A percentile compares a stretch with the other conserved stretches of the same genome.
phyloP scores from a whole-genome alignment of 2,888 invertebrate species.

The Synanthedon vespiformis region DNA sequence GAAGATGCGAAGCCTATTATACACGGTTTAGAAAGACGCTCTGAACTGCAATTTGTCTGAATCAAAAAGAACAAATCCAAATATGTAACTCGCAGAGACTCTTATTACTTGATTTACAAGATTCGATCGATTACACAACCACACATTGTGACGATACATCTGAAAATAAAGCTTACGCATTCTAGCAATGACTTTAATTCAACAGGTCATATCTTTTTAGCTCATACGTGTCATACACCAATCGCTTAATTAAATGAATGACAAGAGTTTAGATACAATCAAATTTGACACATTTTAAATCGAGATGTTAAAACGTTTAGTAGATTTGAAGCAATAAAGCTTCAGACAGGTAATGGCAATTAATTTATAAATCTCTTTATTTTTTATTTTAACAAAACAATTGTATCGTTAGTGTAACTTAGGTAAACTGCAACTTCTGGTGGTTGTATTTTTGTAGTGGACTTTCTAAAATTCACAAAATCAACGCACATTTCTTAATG shows the following conservation, averaged over 20 bases:
- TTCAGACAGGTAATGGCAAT: too few species aligned
- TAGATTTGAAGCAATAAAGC: too few species aligned
- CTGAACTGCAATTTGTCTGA: constrained; percentile 53
- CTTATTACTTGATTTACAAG: constrained; percentile 8
- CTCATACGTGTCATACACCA: background rate
- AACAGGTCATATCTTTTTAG: constrained; percentile 3
- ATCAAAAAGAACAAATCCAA: constrained; percentile 25
- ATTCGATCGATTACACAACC: constrained; percentile 7
- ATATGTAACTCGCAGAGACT: background rate
- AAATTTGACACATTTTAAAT: background rate
- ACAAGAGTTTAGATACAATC: background rate
- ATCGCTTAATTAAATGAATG: background rate
- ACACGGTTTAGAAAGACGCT: constrained; percentile 55
- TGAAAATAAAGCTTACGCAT: constrained; percentile 7
- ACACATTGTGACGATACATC: constrained; percentile 12
- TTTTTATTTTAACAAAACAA: too few species aligned
- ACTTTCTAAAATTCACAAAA: too few species aligned
- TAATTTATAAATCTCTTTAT: too few species aligned
- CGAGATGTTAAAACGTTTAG: background rate
- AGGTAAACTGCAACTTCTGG: too few species aligned
- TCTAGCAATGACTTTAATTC: constrained; percentile 4
- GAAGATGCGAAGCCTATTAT: constrained; percentile 61
- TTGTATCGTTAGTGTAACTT: too few species aligned
- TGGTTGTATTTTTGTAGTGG: too few species aligned
- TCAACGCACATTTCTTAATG: too few species aligned